These are phyloP conservation scores for Sibirionetta formosa DNA, from an alignment of 2,797 vertebrate genomes.

Conservation along the genomic window DNA sequence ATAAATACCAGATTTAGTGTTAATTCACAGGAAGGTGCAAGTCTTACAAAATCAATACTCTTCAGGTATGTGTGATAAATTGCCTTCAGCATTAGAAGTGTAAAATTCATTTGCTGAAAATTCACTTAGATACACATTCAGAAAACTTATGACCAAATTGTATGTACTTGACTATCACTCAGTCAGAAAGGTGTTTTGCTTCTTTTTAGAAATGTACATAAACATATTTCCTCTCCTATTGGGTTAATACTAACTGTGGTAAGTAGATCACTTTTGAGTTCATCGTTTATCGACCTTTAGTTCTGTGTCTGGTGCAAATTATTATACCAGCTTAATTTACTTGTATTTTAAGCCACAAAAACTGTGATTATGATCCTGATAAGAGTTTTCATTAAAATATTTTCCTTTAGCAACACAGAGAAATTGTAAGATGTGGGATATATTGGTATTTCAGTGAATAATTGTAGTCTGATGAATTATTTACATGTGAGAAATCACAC, in stretches of 20 bases:
- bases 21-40: not conserved
- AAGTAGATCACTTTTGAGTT: not conserved
- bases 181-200: not conserved
- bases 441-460: not conserved
- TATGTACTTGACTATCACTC: not conserved
- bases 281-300: not conserved
- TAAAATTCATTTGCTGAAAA: slow-evolving; percentile 15
- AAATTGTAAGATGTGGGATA: not conserved
- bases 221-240: not conserved
- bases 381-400: not conserved
- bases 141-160: not conserved
- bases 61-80: not conserved
- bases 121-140: not conserved
- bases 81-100: not conserved
- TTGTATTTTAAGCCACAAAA: not conserved
- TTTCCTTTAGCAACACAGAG: not conserved
- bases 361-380: not conserved
- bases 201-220: not conserved
- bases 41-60: not conserved
- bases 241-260: not conserved
- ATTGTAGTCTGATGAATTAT: not conserved
- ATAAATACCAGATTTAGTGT: slow-evolving; percentile 40
- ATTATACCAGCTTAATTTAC: not conserved
- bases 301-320: not conserved
- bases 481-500: not conserved